These are phyloP conservation scores for Meloidogyne hapla DNA, from an alignment of 1,140 invertebrate species.

Conservation along the genomic window DNA sequence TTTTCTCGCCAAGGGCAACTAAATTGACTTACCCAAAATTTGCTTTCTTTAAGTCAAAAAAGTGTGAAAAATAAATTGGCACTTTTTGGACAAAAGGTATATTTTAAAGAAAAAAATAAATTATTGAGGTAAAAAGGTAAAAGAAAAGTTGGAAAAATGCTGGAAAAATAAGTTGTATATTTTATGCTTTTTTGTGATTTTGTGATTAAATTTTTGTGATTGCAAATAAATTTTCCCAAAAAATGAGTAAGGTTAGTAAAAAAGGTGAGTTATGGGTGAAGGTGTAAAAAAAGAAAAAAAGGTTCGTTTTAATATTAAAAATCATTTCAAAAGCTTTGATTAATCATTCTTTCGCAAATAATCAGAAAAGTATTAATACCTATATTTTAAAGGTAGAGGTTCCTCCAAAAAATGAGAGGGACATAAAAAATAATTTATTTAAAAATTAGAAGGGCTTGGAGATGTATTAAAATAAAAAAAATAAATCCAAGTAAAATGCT, in stretches of 20 bases:
- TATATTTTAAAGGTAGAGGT: no score
- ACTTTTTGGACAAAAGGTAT: background rate
- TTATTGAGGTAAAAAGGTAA: background rate
- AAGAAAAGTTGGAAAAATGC: background rate
- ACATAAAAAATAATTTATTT: no score
- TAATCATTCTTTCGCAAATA: background rate
- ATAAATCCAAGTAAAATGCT: no score
- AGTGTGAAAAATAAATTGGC: conserved; percentile 2
- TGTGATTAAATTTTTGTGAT: no score
- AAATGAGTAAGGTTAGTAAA: background rate
- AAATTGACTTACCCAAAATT: conserved; percentile 6
- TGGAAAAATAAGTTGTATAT: no score
- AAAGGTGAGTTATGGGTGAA: background rate
- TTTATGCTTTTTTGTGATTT: no score
- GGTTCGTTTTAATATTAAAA: background rate
- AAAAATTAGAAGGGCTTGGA: no score
- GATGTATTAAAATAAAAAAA: no score
- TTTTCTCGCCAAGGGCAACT: background rate
- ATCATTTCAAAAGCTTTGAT: background rate
- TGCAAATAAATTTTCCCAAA: background rate
- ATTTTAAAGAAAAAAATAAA: background rate
- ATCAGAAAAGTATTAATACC: no score
- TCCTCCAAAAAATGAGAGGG: no score
- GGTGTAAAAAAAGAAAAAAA: background rate
- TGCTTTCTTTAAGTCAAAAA: background rate